Evolutionary conservation across 2,113 vertebrate genomes (phyloP).

Genomic region (Pogona vitticeps): DNA sequence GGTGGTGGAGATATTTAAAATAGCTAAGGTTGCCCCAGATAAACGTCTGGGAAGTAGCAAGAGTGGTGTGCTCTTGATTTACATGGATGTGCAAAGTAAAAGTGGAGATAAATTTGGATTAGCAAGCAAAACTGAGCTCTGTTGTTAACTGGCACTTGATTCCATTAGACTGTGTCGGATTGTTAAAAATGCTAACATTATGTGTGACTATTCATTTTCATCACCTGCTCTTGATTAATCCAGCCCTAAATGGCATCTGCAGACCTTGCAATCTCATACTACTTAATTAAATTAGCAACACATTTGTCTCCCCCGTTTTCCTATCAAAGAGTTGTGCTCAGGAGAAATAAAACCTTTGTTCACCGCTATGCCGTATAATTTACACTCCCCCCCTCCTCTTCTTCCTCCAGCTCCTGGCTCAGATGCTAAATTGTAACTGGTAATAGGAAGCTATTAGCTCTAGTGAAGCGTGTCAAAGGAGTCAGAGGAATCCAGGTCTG

Average conservation of each 20-base stretch:
- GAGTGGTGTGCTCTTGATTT: constrained; percentile 56
- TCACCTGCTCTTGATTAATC: constrained; percentile 84
- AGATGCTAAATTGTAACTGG: constrained; percentile 79
- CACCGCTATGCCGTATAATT: constrained; percentile 77
- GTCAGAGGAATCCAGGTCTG: constrained; percentile 69
- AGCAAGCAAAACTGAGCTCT: constrained; percentile 69
- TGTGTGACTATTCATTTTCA: constrained; percentile 80
- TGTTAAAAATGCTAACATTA: constrained; percentile 77
- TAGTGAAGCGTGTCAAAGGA: constrained; percentile 75
- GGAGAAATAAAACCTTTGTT: constrained; percentile 84
- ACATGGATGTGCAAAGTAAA: constrained; percentile 59
- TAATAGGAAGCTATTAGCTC: constrained; percentile 80
- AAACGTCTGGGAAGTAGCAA: constrained; percentile 59
- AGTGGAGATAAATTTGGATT: constrained; percentile 67
- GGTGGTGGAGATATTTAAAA: constrained; percentile 54
- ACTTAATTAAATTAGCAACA: constrained; percentile 88
- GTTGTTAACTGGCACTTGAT: constrained; percentile 71
- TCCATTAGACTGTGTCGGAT: constrained; percentile 76
- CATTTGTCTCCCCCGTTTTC: constrained; percentile 83
- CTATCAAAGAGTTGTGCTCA: constrained; percentile 82
- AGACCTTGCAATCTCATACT: constrained; percentile 78
- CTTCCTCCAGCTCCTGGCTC: constrained; percentile 77
- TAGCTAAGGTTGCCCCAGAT: constrained; percentile 57
- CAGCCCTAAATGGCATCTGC: constrained; percentile 78
- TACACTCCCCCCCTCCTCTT: constrained; percentile 65